phyloP scores from a whole-genome alignment of 2,797 vertebrate genomes.

The Hozukius guyotensis region DNA sequence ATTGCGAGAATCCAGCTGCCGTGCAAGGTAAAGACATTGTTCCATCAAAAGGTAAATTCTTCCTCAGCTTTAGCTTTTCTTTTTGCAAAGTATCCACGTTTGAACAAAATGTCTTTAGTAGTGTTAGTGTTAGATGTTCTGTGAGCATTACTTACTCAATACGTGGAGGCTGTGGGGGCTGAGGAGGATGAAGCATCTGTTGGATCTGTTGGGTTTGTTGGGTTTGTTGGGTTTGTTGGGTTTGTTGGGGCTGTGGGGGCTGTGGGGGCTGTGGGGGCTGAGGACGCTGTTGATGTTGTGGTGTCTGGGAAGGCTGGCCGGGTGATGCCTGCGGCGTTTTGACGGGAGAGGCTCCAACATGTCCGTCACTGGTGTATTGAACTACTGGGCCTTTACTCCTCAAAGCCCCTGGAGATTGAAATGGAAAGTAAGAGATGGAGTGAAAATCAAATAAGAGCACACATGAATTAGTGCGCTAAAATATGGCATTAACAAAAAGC shows the following conservation, averaged over 20 bases:
- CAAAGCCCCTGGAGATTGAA: conserved; percentile 83
- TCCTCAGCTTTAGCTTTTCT: too few species aligned
- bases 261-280: not conserved
- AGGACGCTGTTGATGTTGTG: conserved; percentile 38
- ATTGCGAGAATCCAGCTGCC: too few species aligned
- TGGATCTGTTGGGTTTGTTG: conserved; percentile 10
- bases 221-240: not conserved
- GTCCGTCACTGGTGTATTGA: conserved; percentile 92
- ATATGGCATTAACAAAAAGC: not conserved
- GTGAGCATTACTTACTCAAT: conserved; percentile 74
- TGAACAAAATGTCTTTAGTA: not conserved
- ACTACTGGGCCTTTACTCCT: conserved; percentile 96
- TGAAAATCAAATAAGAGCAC: not conserved
- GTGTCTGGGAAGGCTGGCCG: conserved; percentile 31
- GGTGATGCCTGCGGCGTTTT: conserved; percentile 34
- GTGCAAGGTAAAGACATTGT: not conserved
- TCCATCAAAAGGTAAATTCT: not conserved
- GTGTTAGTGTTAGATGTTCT: not conserved
- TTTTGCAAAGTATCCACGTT: not conserved
- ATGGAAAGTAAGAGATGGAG: not conserved
- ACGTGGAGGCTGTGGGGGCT: conserved; percentile 41
- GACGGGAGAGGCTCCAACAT: conserved; percentile 58
- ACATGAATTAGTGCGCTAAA: not conserved
- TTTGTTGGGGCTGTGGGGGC: not conserved
- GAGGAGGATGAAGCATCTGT: not conserved